Base-by-base conservation (phyloP, 1,140 invertebrate species). In the Cyphomyrmex costatus region DNA sequence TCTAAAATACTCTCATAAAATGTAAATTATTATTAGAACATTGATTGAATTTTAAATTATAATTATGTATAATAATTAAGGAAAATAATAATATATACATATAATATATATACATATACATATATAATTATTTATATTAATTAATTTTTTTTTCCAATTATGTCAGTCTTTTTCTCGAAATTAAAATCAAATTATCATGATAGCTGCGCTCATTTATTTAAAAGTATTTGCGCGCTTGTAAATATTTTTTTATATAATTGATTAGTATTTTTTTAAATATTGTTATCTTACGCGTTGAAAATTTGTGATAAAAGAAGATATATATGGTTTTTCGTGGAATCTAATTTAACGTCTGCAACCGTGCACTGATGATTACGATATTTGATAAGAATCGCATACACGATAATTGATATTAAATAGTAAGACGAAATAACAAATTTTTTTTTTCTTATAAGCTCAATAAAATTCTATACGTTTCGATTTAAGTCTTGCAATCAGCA, bases 201-300 rank as follows among this genome's bases (percentile, higher is more conserved):
- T 42, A 42, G 36, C 10, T 42, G 36, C 30, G 8, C 10, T 56
- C 30, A 30, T 53, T 24, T 80, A 74, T 51, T 19, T 87, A 82
- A 86, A 30, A 68, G 51, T 42, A 82, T 86, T 87, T n/a, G n/a
- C 14, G 14, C 3, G 65, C 6, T 24, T 27, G 10, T 60, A 79
- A 88, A 68, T 66, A 68, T 10, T 63, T 74, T n/a, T n/a, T 82
- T 80, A 65, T 24, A 46, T 49, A 87, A 70, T 51, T 77, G 24
- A 8, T 4, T 46, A 46, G 1, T 27, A 30, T 30, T 30, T 14
- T 6, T 53, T 71, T 63, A 6, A n/a, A 8, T 63, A 2, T n/a
- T 53, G 12, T n/a, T 19, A 71, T 27, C 3, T 70, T 19, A 71
- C 10, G n/a, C 27, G 0, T 24, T 16, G 61, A 61, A 60, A 42